phyloP scores from a whole-genome alignment of 1,140 invertebrate genomes.

The Hycleus cichorii region DNA sequence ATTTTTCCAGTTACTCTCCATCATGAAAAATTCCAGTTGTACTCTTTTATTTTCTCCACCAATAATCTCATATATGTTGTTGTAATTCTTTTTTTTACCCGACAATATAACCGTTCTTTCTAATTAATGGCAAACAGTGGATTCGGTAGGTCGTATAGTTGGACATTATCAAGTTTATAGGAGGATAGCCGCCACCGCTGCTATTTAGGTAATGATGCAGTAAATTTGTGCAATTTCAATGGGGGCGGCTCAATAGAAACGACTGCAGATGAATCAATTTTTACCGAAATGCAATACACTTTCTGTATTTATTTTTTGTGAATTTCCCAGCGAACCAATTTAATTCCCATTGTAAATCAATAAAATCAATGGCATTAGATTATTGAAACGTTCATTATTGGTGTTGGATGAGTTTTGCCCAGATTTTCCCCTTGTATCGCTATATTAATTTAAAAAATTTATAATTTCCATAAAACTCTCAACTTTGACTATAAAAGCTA shows the following conservation, averaged over 20 bases:
- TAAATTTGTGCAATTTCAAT: constrained; percentile 26
- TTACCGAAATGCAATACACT: too few species aligned
- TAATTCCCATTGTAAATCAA: too few species aligned
- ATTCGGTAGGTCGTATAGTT: constrained; percentile 16
- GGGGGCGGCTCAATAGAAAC: background rate
- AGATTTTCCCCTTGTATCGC: too few species aligned
- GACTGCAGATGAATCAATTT: too few species aligned
- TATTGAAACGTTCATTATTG: too few species aligned
- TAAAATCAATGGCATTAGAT: too few species aligned
- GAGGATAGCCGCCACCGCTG: background rate
- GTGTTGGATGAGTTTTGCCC: too few species aligned
- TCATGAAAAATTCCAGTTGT: background rate
- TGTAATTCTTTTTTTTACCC: constrained; percentile 1
- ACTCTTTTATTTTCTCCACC: background rate
- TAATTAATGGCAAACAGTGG: constrained; percentile 30
- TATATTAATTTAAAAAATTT: too few species aligned
- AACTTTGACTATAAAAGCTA: too few species aligned
- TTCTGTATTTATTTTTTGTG: too few species aligned
- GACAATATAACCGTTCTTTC: background rate
- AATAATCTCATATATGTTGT: background rate
- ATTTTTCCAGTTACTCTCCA: constrained; percentile 1
- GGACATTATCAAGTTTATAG: constrained; percentile 28
- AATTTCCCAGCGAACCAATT: too few species aligned
- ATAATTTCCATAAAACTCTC: too few species aligned
- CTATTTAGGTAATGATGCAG: constrained; percentile 31